These are phyloP conservation scores for Quiscalus mexicanus DNA, from an alignment of 2,113 vertebrate genomes.

Conservation along the genomic window DNA sequence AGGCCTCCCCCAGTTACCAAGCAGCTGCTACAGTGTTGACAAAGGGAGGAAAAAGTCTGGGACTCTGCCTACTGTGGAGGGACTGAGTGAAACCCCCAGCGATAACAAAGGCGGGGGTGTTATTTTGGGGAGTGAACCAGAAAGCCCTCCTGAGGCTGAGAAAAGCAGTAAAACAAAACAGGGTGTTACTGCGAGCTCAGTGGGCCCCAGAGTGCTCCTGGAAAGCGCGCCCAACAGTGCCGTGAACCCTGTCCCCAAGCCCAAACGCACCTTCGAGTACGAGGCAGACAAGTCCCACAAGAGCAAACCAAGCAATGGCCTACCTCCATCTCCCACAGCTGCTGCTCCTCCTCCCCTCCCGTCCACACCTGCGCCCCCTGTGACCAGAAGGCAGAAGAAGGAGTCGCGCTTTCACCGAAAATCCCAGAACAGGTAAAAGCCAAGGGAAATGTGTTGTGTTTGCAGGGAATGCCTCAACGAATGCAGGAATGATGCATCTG, in stretches of 20 bases:
- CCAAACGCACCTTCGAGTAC: constrained; percentile 98
- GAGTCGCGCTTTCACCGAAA: constrained; percentile 79
- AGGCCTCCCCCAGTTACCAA: constrained; percentile 90
- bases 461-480: too few species aligned
- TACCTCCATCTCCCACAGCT: constrained; percentile 82
- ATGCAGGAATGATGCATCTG: too few species aligned
- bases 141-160: constrained; percentile 76
- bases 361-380: constrained; percentile 88
- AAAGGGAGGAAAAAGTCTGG: constrained; percentile 84
- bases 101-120: constrained; percentile 78
- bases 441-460: not conserved
- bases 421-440: constrained; percentile 88
- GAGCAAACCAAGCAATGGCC: constrained; percentile 85
- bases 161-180: constrained; percentile 81
- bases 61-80: constrained; percentile 77
- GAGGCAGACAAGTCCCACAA: constrained; percentile 91
- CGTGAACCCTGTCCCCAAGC: constrained; percentile 96
- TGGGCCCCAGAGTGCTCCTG: constrained; percentile 73
- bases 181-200: constrained; percentile 74
- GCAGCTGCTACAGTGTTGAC: constrained; percentile 92
- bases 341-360: constrained; percentile 90
- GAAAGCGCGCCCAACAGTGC: constrained; percentile 75
- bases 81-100: constrained; percentile 73
- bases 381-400: constrained; percentile 81
- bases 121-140: constrained; percentile 82